Evolutionary conservation across 2,888 invertebrate species (phyloP), one percentile per base, ranked within the genome.

Genomic region (Onchidella celtica): DNA sequence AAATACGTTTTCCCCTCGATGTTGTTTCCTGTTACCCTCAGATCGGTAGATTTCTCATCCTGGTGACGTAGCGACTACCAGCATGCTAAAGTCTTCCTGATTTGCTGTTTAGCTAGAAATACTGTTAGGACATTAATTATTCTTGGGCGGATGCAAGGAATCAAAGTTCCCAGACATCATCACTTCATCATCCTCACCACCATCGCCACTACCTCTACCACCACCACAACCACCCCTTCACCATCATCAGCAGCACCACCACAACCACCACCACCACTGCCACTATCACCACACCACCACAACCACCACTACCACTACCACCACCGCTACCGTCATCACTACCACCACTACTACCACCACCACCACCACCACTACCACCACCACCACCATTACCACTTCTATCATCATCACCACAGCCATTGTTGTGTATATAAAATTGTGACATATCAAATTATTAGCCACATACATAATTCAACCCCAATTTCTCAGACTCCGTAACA

Each of bases 171-270:
- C 47, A 47, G 47, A 6, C 47, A 47, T 47, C 47, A 47, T 17
- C 34, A 66, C 66, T 66, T 27, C 27, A 66, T 32, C 9, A 29
- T 32, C 32, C 17, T 27, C 27, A 66, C 66, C 27, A 66, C 29
- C 27, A 66, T 9, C 32, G 32, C 66, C 32, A 29, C 66, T 29
- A 66, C 66, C 27, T 24, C 66, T 66, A 66, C 61, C 47, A 47
- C 6, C 47, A 47, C 6, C 47, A 47, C 47, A 47, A 47, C 17
- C 47, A 47, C 17, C 47, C 17, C 47, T 17, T 17, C n/a, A 61
- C 61, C 27, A 24, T 61, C n/a, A 61, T 61, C 27, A 61, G 6
- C 24, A 61, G 4, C n/a, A 6, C 47, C 47, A 47, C 47, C 47
- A 47, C 6, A 11, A 47, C 47, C 6, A 17, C 47, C 47, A 47